Base-by-base conservation (phyloP, 2,113 vertebrate genomes). In the Myxocyprinus asiaticus region DNA sequence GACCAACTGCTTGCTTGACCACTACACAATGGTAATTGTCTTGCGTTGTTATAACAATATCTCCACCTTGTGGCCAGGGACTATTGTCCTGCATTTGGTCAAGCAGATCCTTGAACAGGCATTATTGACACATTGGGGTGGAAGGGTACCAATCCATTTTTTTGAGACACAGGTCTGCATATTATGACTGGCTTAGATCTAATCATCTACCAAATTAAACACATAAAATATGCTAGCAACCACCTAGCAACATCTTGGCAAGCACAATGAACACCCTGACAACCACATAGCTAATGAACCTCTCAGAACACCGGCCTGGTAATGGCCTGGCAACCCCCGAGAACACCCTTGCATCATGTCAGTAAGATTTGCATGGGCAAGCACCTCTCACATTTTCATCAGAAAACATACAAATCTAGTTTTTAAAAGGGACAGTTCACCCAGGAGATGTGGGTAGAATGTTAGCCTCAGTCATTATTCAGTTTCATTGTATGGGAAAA, bases 1-100 rank as follows among this genome's bases (percentile, higher is more conserved):
- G 17, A 14, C 56, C 6, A 45, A 9, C 1, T 33, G 22, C 22
- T 33, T 33, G 22, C 22, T 33, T 33, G 22, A 33, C 22, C 22
- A 33, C 22, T 33, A 33, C 11, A 11, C 67, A 56, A 51, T 17
- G 33, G 22, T 17, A 3, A 55, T 53, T 45, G 51, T 6, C 63
- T 77, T 9, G 14, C 33, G 75, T 64, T 71, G 59, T 82, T 77
- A 80, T 51, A 77, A 70, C 83, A 85, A 82, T 48, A 78, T 8
- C 84, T 80, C 84, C 84, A 85, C 69, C 84, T 85, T 80, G 84
- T 85, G 84, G 84, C 61, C 74, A 78, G 59, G 59, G 33, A 61
- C 64, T 66, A 4, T 43, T 61, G 77, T 33, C 17, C 43, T 53
- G 9, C 7, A 56, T 44, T 42, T 10, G 51, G 51, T 55, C 14